Base-by-base conservation (phyloP, 2,888 invertebrate species). In the Pristionchus japonicus region DNA sequence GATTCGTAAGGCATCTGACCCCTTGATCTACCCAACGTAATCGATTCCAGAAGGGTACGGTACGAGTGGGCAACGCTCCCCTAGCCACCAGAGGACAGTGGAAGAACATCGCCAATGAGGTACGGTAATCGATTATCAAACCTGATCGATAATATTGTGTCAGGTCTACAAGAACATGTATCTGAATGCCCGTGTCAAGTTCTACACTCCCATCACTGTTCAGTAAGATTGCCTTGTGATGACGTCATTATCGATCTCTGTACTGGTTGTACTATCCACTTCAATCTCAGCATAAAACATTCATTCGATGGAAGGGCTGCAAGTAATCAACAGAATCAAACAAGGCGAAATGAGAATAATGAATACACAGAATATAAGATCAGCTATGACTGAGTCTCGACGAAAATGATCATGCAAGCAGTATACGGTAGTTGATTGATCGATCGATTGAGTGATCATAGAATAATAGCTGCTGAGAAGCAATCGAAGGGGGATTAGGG, bases 61-160 rank as follows among this genome's bases (percentile, higher is more conserved):
- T 87, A 23, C 27, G 49, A 13, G 77, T 87, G 27, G 37, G 49
- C 52, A 77, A 77, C 70, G 87, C 52, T 0, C 87, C 87, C 9
- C 37, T 87, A 15, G 87, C 87, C 52, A 87, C 87, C 23, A 47
- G 87, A 52, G 87, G 87, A 23, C 87, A 87, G 87, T 87, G 87
- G 87, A 87, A 87, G 87, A 40, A 31, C 23, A 74, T 87, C 40
- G 87, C 87, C n/a, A 57, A 43, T 15, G 87, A 87, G 87, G 87
- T 87, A 57, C 57, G 52, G 83, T 31, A 31, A 13, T 37, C 11
- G 64, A 40, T 13, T 15, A 23, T 37, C 13, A 0, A n/a, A 15
- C 1, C 43, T 23, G 47, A 84, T 84, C 84, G 61, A 84, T 57
- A 61, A 40, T 40, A 17, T n/a, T 0, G 11, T 13, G 70, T 70